Evolutionary conservation across 1,140 invertebrate species (phyloP).

Genomic region (Temnothorax nylanderi): DNA sequence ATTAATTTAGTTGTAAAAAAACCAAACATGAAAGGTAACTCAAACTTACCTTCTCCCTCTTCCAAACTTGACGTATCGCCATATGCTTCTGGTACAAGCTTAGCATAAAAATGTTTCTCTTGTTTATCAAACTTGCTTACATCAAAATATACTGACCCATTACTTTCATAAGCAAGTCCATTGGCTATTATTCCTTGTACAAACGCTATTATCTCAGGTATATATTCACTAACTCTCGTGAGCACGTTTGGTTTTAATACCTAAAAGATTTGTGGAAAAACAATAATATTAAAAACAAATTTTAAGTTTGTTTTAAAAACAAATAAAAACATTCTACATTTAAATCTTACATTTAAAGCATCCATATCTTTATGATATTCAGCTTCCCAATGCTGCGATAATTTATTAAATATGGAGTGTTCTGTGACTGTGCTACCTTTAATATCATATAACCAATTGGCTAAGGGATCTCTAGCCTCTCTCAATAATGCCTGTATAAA

Average conservation of each 20-base stretch:
- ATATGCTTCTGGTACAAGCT: slow-evolving; percentile 98
- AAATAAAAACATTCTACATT: neutral
- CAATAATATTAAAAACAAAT: neutral
- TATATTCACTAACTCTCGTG: slow-evolving; percentile 99
- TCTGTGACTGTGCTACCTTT: slow-evolving; percentile 93
- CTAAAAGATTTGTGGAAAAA: slow-evolving; percentile 84
- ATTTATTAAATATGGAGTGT: slow-evolving; percentile 95
- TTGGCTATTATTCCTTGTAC: slow-evolving; percentile 97
- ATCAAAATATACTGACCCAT: slow-evolving; percentile 99
- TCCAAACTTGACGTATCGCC: slow-evolving; percentile 96
- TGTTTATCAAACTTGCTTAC: slow-evolving; percentile 94
- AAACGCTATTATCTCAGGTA: slow-evolving; percentile 97
- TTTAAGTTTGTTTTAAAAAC: neutral
- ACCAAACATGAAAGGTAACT: neutral
- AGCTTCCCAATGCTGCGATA: slow-evolving; percentile 96
- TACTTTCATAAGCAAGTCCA: slow-evolving; percentile 95
- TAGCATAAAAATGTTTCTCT: slow-evolving; percentile 97
- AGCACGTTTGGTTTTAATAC: slow-evolving; percentile 96
- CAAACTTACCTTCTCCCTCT: slow-evolving; percentile 95
- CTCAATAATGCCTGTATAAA: slow-evolving; percentile 86
- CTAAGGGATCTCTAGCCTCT: slow-evolving; percentile 93
- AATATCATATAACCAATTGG: slow-evolving; percentile 96
- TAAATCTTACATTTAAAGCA: slow-evolving; percentile 94
- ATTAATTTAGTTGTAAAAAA: neutral
- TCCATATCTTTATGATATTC: slow-evolving; percentile 99